Evolutionary conservation across 2,113 vertebrate genomes (phyloP).

Genomic region (Scytalopus superciliaris): DNA sequence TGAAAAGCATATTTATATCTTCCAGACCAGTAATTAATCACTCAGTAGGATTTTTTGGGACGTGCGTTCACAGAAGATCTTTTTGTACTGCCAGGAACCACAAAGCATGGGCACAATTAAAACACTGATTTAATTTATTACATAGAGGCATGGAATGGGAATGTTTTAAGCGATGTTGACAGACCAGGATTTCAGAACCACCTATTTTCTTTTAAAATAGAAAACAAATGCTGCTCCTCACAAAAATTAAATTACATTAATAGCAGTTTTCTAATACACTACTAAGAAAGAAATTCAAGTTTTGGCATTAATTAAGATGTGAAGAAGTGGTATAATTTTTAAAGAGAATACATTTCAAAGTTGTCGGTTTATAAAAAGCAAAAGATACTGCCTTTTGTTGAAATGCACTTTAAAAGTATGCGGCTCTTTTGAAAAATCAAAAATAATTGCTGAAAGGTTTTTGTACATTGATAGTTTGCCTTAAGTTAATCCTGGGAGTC

Average conservation of each 20-base stretch:
- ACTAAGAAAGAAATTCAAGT: slow-evolving; percentile 68
- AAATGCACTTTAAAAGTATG: slow-evolving; percentile 36
- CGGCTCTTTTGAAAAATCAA: slow-evolving; percentile 34
- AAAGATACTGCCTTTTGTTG: slow-evolving; percentile 53
- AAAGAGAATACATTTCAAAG: slow-evolving; percentile 68
- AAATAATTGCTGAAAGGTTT: slow-evolving; percentile 49
- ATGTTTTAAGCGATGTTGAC: slow-evolving; percentile 77
- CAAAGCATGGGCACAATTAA: slow-evolving; percentile 82
- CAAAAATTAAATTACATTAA: slow-evolving; percentile 76
- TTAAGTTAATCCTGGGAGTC: slow-evolving; percentile 1
- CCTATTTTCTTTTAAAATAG: slow-evolving; percentile 62
- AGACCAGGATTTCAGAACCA: slow-evolving; percentile 72
- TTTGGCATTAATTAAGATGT: slow-evolving; percentile 77
- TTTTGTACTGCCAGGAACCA: slow-evolving; percentile 82
- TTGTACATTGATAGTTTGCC: slow-evolving; percentile 54
- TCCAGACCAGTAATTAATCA: slow-evolving; percentile 86
- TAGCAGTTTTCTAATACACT: slow-evolving; percentile 70
- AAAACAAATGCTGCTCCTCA: slow-evolving; percentile 73
- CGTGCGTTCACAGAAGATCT: slow-evolving; percentile 74
- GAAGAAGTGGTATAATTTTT: slow-evolving; percentile 66
- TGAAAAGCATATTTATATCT: slow-evolving; percentile 85
- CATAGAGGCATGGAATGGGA: slow-evolving; percentile 65
- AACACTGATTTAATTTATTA: slow-evolving; percentile 83
- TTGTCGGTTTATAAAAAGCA: slow-evolving; percentile 61
- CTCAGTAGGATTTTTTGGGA: slow-evolving; percentile 73